Evolutionary conservation across 2,113 vertebrate species (phyloP), one percentile per base, ranked within the genome.

Genomic region (Saguinus imperator): DNA sequence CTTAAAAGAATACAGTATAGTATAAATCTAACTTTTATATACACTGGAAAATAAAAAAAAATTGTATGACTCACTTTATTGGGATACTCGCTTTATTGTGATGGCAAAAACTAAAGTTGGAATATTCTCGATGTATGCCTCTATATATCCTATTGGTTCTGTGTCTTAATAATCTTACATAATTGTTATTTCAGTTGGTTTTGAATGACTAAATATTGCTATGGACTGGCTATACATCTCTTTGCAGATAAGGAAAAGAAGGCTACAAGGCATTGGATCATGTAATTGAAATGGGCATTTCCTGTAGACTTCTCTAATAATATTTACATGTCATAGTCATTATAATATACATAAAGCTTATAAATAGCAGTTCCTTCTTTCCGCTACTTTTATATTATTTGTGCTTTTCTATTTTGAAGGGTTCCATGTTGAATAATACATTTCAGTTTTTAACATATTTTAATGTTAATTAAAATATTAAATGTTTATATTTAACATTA

Each of bases 351-450:
- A 4, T 35, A 73, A 87, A 97, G 20, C 16, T 58, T 17, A 55
- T n/a, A 92, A 40, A 64, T 25, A 87, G 17, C 2, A 94, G 4
- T 57, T 61, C 23, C 45, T 43, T 91, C 35, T 32, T 90, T 57
- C 3, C 52, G 80, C 93, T 8, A 57, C 13, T 84, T 94, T 43
- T 58, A 11, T 35, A 81, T 92, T 52, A 85, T 3, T 73, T 52
- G 89, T 89, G 94, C 27, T 35, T 8, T 87, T 85, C 80, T 87
- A 37, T 25, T 97, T 97, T 95, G 68, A 94, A 97, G 61, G 96
- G 45, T 29, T 95, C 37, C 80, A 45, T 8, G 52, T 58, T 90
- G 12, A 93, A 66, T 83, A 85, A 92, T 93, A 82, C 52, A 95
- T 66, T 94, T 87, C 3, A 64, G 6, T 93, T 92, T 91, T 50